Evolutionary conservation across 2,797 vertebrate species (phyloP).

Genomic region (Sciaenops ocellatus): DNA sequence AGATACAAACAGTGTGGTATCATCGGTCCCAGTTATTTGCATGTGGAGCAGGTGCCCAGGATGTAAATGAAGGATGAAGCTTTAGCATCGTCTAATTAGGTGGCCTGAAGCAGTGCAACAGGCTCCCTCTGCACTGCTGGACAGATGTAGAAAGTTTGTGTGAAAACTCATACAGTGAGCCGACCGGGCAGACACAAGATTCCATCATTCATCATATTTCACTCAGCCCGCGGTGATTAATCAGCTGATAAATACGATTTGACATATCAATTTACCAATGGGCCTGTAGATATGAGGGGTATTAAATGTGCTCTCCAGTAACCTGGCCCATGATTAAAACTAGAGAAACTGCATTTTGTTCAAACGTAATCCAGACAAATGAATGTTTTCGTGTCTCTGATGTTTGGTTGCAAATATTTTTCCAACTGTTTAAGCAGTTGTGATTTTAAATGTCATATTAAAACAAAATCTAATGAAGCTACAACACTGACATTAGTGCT

Average conservation of each 20-base stretch:
- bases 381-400: constrained; percentile 1
- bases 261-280: constrained; percentile 60
- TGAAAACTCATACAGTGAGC: constrained; percentile 32
- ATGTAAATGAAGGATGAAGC: constrained; percentile 30
- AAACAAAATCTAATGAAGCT: background rate
- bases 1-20: constrained; percentile 38
- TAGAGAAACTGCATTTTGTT: constrained; percentile 24
- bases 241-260: constrained; percentile 65
- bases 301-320: constrained; percentile 54
- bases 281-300: constrained; percentile 32
- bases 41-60: constrained; percentile 2
- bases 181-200: constrained; percentile 26
- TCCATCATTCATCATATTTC: constrained; percentile 62
- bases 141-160: constrained; percentile 31
- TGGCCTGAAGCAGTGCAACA: constrained; percentile 17
- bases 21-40: constrained; percentile 43
- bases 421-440: background rate
- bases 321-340: constrained; percentile 39
- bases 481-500: background rate
- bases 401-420: background rate
- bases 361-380: constrained; percentile 29
- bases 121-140: constrained; percentile 13
- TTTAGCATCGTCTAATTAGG: constrained; percentile 42
- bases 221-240: constrained; percentile 58
- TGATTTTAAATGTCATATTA: background rate